A percentile compares a stretch with the other conserved stretches of the same genome.
Conservation (phyloP, 2,888 invertebrate genomes). For the Drosophila birchii region DNA sequence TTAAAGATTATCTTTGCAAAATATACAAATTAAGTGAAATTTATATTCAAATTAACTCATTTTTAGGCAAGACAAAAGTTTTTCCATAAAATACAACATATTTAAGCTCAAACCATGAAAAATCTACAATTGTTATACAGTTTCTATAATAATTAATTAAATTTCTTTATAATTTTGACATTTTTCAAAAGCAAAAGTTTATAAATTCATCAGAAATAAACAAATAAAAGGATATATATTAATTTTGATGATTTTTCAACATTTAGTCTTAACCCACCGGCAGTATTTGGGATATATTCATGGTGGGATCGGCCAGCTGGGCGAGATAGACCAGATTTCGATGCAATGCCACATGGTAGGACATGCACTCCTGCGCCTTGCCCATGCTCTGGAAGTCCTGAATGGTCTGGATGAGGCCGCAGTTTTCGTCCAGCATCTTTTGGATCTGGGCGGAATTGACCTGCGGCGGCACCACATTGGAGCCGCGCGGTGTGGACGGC, state of each 20-base stretch:
- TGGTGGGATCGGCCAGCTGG: conserved; percentile 97
- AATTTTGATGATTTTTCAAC: neutral
- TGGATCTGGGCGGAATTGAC: conserved; percentile 94
- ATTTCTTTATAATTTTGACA: too few relatives aligned
- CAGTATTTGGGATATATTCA: conserved; percentile 94
- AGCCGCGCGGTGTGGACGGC: conserved; percentile 73
- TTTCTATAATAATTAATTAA: neutral
- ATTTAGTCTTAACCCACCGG: conserved; percentile 88
- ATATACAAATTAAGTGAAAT: neutral
- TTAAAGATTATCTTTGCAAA: too few relatives aligned
- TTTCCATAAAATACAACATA: too few relatives aligned
- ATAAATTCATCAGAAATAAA: neutral
- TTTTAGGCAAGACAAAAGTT: neutral
- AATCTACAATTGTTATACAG: too few relatives aligned
- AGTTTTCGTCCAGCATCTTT: conserved; percentile 98
- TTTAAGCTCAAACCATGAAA: too few relatives aligned
- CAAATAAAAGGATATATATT: neutral
- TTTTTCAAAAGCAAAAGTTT: neutral
- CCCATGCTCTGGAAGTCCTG: conserved; percentile 98
- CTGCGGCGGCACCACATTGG: conserved; percentile 87
- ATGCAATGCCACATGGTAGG: conserved; percentile 97
- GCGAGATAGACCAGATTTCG: conserved; percentile 98
- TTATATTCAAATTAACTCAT: neutral
- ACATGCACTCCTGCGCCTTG: conserved; percentile 95
- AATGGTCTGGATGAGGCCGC: conserved; percentile 97